These are phyloP conservation scores for Dendrocopos noguchii DNA, from an alignment of 2,113 vertebrate species.

Conservation along the genomic window DNA sequence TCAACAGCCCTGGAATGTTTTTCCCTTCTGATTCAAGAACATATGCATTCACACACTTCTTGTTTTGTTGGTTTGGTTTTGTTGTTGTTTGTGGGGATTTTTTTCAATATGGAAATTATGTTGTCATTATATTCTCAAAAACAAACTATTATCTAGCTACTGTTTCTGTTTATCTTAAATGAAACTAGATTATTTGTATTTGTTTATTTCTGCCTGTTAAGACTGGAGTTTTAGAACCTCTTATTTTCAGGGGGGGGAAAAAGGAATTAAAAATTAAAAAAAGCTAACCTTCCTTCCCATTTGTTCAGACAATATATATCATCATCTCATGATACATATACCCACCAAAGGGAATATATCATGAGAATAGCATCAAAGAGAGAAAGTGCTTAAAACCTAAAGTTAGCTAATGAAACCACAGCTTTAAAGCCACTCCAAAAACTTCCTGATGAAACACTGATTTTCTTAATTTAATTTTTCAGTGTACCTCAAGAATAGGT, in stretches of 20 bases:
- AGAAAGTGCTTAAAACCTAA: not conserved
- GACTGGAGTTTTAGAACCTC: not conserved
- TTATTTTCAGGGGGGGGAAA: not conserved
- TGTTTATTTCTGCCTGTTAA: not conserved
- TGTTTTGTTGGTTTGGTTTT: too few species aligned
- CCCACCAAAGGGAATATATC: not conserved
- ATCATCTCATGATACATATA: not conserved
- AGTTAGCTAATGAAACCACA: not conserved
- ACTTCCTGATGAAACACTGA: not conserved
- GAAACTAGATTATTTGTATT: not conserved
- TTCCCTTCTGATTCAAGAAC: not conserved
- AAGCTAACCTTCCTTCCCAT: not conserved
- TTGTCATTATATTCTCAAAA: not conserved
- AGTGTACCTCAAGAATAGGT: not conserved
- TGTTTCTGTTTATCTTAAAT: not conserved
- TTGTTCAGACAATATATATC: not conserved
- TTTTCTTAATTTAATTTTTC: constrained; percentile 4
- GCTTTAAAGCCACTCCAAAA: not conserved
- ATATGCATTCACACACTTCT: not conserved
- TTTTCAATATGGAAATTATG: not conserved
- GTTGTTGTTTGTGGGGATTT: not conserved
- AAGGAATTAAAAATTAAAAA: not conserved
- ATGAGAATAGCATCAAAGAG: not conserved
- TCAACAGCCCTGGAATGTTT: not conserved
- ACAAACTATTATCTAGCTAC: not conserved